These are phyloP conservation scores for Perizoma affinitatum DNA, from an alignment of 2,888 invertebrate genomes.

Conservation along the genomic window DNA sequence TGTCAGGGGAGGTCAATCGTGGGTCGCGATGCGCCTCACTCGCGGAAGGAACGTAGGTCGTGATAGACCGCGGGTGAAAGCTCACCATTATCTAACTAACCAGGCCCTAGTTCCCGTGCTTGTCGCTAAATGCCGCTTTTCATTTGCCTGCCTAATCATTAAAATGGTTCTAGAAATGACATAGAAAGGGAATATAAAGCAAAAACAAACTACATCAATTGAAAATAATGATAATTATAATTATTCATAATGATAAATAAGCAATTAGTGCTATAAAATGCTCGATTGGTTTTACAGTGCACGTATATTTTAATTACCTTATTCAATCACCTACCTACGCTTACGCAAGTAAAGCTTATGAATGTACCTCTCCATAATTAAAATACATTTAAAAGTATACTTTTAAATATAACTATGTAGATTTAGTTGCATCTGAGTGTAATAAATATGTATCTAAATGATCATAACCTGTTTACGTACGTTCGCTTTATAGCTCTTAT, in stretches of 20 bases:
- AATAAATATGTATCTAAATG: slow-evolving; percentile 16
- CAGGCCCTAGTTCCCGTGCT: slow-evolving; percentile 40
- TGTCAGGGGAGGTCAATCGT: slow-evolving; percentile 34
- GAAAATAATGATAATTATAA: too few species aligned
- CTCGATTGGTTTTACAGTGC: slow-evolving; percentile 15
- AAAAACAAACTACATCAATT: too few species aligned
- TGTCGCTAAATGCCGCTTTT: slow-evolving; percentile 31
- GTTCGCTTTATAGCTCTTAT: slow-evolving; percentile 30
- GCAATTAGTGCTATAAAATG: slow-evolving; percentile 2
- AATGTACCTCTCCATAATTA: slow-evolving; percentile 21
- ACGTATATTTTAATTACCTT: slow-evolving; percentile 12
- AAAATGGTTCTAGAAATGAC: background rate
- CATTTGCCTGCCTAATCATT: slow-evolving; percentile 10
- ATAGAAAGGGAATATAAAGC: too few species aligned
- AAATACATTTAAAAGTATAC: background rate
- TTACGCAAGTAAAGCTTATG: slow-evolving; percentile 5
- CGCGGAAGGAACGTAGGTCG: slow-evolving; percentile 40
- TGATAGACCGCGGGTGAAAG: slow-evolving; percentile 70
- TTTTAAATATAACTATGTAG: slow-evolving; percentile 6
- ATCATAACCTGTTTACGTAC: slow-evolving; percentile 21
- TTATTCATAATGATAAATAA: too few species aligned
- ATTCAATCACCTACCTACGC: slow-evolving; percentile 3
- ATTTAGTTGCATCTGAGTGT: slow-evolving; percentile 2
- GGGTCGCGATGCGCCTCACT: slow-evolving; percentile 39
- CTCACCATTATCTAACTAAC: slow-evolving; percentile 57